A percentile compares a stretch with the other conserved stretches of the same genome.
phyloP scores from a whole-genome alignment of 2,113 vertebrate species.

The Nothoprocta pentlandii region DNA sequence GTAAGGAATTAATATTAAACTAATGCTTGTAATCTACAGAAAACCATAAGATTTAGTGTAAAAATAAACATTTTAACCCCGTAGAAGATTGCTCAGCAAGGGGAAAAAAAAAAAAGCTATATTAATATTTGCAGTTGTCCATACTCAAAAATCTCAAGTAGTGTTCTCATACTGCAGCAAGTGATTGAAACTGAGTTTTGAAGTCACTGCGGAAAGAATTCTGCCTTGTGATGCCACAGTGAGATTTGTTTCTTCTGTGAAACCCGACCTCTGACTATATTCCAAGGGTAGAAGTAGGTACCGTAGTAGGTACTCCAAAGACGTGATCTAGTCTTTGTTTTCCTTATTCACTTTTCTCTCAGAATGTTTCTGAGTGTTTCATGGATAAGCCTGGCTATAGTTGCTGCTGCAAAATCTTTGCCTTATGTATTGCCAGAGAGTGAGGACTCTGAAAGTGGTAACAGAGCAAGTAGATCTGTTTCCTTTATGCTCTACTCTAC shows the following conservation, averaged over 20 bases:
- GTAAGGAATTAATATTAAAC: background rate
- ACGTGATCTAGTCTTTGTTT: background rate
- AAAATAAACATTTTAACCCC: background rate
- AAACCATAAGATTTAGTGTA: background rate
- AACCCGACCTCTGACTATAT: background rate
- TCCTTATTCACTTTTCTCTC: background rate
- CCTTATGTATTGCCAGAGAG: background rate
- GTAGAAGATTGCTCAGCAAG: background rate
- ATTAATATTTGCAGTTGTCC: background rate
- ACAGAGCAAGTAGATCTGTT: background rate
- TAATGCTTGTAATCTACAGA: background rate
- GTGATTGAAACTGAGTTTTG: background rate
- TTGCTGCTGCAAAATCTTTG: background rate
- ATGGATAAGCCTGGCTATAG: background rate
- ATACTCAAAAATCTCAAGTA: background rate
- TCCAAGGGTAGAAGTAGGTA: background rate
- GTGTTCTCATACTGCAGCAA: background rate
- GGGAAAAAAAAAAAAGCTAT: background rate
- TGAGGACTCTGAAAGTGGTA: background rate
- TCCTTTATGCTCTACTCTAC: background rate
- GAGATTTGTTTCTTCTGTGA: background rate
- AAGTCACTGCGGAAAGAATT: background rate
- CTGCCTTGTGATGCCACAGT: background rate
- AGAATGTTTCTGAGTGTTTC: background rate
- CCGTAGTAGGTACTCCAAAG: no score